Evolutionary conservation across 2,113 vertebrate species (phyloP).

Genomic region (Acinonyx jubatus): DNA sequence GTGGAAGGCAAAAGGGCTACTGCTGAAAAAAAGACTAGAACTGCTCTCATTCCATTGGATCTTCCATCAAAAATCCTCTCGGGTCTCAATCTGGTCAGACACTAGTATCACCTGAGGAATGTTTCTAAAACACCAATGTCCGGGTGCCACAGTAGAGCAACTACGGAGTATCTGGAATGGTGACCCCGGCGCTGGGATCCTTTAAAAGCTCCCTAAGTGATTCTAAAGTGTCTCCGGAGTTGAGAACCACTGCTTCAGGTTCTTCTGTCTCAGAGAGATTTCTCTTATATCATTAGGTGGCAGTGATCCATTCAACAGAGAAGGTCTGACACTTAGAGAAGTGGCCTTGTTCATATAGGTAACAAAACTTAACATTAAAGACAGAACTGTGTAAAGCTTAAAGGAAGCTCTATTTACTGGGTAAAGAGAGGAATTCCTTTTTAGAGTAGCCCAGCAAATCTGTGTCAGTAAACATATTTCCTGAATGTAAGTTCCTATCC

Average conservation of each 20-base stretch:
- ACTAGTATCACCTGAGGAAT: not conserved
- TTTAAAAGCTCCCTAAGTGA: not conserved
- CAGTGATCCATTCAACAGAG: not conserved
- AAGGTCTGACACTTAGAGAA: not conserved
- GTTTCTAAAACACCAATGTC: not conserved
- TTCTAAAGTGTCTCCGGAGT: not conserved
- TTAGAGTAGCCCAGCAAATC: not conserved
- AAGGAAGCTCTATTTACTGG: not conserved
- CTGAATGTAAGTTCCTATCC: not conserved
- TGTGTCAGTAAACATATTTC: not conserved
- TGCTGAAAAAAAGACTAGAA: not conserved
- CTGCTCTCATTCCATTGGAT: not conserved
- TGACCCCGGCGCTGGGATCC: not conserved
- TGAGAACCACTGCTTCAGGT: slow-evolving; percentile 11
- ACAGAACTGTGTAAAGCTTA: not conserved
- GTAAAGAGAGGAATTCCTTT: not conserved
- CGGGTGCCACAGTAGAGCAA: not conserved
- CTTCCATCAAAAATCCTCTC: not conserved
- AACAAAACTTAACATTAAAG: not conserved
- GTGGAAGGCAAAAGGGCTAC: not conserved
- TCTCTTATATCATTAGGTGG: not conserved
- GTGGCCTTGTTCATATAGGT: not conserved
- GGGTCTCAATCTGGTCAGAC: not conserved
- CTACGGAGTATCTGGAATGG: not conserved
- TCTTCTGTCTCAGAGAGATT: not conserved